Percentiles rank a stretch among this genome's conserved stretches.
phyloP scores from a whole-genome alignment of 2,888 invertebrate genomes.

The Acrobasis repandana region DNA sequence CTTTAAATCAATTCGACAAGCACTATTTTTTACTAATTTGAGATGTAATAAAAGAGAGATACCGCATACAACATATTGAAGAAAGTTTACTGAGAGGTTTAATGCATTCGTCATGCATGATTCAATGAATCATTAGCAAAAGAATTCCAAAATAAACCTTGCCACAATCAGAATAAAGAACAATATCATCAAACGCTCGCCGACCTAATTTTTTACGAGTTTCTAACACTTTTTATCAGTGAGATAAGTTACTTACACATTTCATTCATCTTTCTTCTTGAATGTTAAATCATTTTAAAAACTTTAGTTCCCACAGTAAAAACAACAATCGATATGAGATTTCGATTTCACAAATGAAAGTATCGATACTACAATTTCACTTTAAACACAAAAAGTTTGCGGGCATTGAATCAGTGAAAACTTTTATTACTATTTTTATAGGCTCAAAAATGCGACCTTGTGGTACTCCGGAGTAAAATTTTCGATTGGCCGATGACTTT shows the following conservation, averaged over 20 bases:
- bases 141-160: conserved; percentile 13
- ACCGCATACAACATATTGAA: neutral
- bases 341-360: conserved; percentile 55
- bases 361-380: conserved; percentile 31
- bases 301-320: conserved; percentile 27
- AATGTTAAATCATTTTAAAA: conserved; percentile 46
- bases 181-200: neutral
- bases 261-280: conserved; percentile 49
- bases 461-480: conserved; percentile 47
- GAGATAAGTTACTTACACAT: conserved; percentile 65
- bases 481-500: conserved; percentile 49
- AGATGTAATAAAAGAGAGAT: neutral
- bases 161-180: conserved; percentile 10
- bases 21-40: neutral
- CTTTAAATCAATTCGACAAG: too few species aligned
- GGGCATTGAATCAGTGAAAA: conserved; percentile 31
- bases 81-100: conserved; percentile 17
- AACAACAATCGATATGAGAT: conserved; percentile 49
- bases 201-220: conserved; percentile 16
- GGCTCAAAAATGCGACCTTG: conserved; percentile 52
- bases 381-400: conserved; percentile 35
- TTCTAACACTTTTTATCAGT: conserved; percentile 13
- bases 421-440: conserved; percentile 33
- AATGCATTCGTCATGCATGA: conserved; percentile 22
- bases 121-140: conserved; percentile 11